Conservation (phyloP, 2,888 invertebrate species). For the Mantis religiosa region DNA sequence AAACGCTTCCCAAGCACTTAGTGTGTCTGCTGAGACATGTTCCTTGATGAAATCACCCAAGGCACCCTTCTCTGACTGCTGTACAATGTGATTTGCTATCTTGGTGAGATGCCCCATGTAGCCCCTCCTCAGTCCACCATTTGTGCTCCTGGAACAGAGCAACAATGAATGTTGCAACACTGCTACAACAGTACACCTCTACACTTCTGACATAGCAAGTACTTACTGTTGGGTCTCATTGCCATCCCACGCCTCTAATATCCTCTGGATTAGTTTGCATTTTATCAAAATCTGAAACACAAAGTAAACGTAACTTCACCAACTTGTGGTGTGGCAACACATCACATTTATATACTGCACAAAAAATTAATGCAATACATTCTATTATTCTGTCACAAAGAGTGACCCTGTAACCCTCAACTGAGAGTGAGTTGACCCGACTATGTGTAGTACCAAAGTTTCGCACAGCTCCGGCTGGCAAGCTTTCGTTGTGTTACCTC, state of each 20-base stretch:
- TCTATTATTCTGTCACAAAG: no score
- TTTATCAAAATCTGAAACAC: constrained; percentile 67
- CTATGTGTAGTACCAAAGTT: no score
- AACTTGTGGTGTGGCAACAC: no score
- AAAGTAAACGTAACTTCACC: no score
- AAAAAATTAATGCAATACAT: no score
- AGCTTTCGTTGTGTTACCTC: no score
- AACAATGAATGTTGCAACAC: neutral
- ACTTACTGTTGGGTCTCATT: constrained; percentile 76
- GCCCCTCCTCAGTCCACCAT: constrained; percentile 46
- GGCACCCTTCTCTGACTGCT: constrained; percentile 43
- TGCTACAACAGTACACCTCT: neutral
- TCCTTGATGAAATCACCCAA: constrained; percentile 43
- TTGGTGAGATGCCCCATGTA: constrained; percentile 61
- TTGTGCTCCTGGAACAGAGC: constrained; percentile 31
- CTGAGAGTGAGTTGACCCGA: no score
- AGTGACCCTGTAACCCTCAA: no score
- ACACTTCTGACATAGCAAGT: neutral
- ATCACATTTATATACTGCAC: no score
- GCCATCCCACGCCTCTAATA: constrained; percentile 77
- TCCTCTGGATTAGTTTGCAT: constrained; percentile 72
- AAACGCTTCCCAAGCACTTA: constrained; percentile 47
- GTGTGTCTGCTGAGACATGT: constrained; percentile 41
- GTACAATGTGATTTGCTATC: constrained; percentile 49
- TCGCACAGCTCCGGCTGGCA: no score